Evolutionary conservation across 2,888 invertebrate species (phyloP), one percentile per base, ranked within the genome.

Genomic region (Lagria hirta): DNA sequence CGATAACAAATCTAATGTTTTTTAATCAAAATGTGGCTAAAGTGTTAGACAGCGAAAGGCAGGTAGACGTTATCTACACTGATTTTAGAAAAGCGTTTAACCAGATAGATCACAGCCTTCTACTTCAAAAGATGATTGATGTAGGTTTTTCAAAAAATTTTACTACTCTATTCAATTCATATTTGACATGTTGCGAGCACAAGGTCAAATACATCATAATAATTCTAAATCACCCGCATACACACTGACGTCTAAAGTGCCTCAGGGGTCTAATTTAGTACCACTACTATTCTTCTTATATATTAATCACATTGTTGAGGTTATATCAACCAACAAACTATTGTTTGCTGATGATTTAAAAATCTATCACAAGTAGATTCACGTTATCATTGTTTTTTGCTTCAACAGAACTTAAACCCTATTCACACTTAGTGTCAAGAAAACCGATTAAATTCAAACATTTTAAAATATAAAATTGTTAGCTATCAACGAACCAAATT

Each of bases 41-140:
- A n/a, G 37, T 37, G 8, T 1, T 51, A 4, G 42, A 51, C 12
- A 36, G 37, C 15, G 38, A 17, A 10, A 15, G 16, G 7, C 38
- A 36, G 6, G 38, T 33, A 8, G 41, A 45, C 10, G 28, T 22
- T 3, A 35, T 47, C 4, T 53, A 34, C 21, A 17, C 43, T 15
- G 52, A 50, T 16, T 28, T 48, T 5, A 24, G 22, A 2, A 51
- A 46, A 28, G 34, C 46, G 12, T 38, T 47, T 17, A 37, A 51
- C 21, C 22, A 23, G 11, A 38, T 42, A 13, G 16, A 38, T 17
- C 46, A 51, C 41, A 5, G 11, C 5, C 16, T 49, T 5, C 20
- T 48, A n/a, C 11, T 48, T 3, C 20, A 41, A 4, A 48, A 52
- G 26, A 18, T 52, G 6, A 8, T 26, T 13, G 21, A 14, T 6